Evolutionary conservation across 2,797 vertebrate genomes (phyloP), one percentile per base, ranked within the genome.

Genomic region (Centropyge bicolor): DNA sequence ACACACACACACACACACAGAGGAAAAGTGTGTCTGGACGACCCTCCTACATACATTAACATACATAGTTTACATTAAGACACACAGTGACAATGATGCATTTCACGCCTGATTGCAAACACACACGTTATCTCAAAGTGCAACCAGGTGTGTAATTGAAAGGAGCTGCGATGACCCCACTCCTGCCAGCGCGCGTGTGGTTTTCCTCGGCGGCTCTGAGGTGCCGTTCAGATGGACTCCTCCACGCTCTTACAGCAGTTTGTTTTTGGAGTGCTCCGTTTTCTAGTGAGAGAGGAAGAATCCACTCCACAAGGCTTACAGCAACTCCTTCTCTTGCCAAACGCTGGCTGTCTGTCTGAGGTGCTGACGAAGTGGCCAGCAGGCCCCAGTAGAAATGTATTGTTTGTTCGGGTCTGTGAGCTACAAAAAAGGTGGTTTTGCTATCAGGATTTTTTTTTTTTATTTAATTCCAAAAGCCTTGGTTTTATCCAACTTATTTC

Each of bases 261-360:
- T 90, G 86, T 93, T 93, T 92, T 93, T 63, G 31, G 45, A 82
- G 68, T 2, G 61, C 76, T 81, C 76, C 81, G 82, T 86, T 89
- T 81, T 86, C 41, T 74, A 78, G 68, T 74, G 82, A 77, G 72
- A 86, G 88, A 93, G 93, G 93, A 93, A 94, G 91, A 88, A 80
- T 66, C 92, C 92, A 94, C 92, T 93, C 85, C 70, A 88, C 76
- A 46, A 38, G 8, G 84, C 90, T 90, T 89, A 90, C 75, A 89
- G 81, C 84, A 85, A 67, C 86, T 86, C 59, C 72, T 87, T 87
- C 76, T 76, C 83, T 86, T 73, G 84, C 90, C 86, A 94, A 94
- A 91, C 92, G 93, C 11, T 70, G 70, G 1, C 57, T 83, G 77
- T 61, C 52, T 75, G 85, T 79, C 78, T 81, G 74, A 80, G 69